phyloP scores from a whole-genome alignment of 2,888 invertebrate genomes.

The Morpho helenor region DNA sequence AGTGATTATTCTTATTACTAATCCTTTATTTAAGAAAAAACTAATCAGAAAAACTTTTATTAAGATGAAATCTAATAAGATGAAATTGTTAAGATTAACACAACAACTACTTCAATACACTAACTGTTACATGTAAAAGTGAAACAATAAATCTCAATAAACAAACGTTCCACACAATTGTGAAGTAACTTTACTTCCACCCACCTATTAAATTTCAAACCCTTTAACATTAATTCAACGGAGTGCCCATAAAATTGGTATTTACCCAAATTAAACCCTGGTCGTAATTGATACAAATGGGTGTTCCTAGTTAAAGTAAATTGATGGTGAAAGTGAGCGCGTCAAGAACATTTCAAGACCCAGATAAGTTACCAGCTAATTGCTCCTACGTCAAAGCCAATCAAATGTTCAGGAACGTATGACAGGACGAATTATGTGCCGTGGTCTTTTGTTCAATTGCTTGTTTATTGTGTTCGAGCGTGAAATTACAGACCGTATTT shows the following conservation, averaged over 20 bases:
- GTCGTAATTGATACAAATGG: conserved; percentile 75
- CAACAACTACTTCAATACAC: neutral
- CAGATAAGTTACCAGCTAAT: conserved; percentile 26
- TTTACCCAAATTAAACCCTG: conserved; percentile 71
- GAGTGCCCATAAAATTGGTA: conserved; percentile 70
- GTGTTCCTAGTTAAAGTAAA: conserved; percentile 70
- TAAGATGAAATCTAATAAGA: too few species aligned
- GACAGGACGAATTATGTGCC: conserved; percentile 18
- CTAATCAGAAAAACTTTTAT: too few species aligned
- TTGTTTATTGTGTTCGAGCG: conserved; percentile 13
- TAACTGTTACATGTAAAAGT: conserved; percentile 5
- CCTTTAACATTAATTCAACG: conserved; percentile 64
- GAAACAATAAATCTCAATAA: conserved; percentile 55
- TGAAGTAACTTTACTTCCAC: conserved; percentile 41
- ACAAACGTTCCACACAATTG: conserved; percentile 39
- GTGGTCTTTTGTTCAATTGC: conserved; percentile 17
- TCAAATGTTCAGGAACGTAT: conserved; percentile 17
- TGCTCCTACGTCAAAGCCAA: conserved; percentile 21
- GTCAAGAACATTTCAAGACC: conserved; percentile 13
- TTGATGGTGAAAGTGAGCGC: conserved; percentile 45
- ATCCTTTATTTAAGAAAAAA: too few species aligned
- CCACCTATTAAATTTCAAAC: conserved; percentile 60
- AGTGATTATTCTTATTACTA: too few species aligned
- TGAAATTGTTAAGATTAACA: too few species aligned
- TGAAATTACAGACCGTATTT: conserved; percentile 10